These are phyloP conservation scores for Cherax quadricarinatus DNA, from an alignment of 1,140 invertebrate species.

Conservation along the genomic window DNA sequence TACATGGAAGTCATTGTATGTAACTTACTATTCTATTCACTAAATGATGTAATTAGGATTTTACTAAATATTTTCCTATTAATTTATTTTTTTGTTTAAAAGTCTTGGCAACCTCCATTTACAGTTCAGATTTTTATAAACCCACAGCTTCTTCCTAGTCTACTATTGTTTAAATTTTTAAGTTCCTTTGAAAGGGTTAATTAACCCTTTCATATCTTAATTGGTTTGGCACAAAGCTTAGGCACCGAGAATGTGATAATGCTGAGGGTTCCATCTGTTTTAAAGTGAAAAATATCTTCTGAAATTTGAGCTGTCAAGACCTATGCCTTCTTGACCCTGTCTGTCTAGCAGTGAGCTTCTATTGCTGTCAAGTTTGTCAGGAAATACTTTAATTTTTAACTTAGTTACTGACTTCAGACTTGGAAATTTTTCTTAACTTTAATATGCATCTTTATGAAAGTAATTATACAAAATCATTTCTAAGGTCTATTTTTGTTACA, in stretches of 20 bases:
- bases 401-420: background rate
- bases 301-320: background rate
- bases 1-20: background rate
- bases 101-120: background rate
- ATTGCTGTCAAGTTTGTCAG: background rate
- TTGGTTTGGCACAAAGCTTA: no score
- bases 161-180: no score
- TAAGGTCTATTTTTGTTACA: background rate
- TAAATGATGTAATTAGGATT: background rate
- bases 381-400: background rate
- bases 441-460: background rate
- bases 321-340: background rate
- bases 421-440: no score
- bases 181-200: no score
- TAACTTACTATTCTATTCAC: background rate
- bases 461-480: background rate
- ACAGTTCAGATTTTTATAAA: background rate
- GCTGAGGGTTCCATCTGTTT: no score
- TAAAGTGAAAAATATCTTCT: background rate
- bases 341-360: background rate
- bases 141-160: no score
- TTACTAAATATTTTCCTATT: background rate
- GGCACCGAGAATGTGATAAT: no score
- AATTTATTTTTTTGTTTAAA: background rate
- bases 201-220: background rate